These are phyloP conservation scores for Sanderia malayensis DNA, from an alignment of 30 jellyfish, hydroid and myxozoan genomes.

Conservation along the genomic window DNA sequence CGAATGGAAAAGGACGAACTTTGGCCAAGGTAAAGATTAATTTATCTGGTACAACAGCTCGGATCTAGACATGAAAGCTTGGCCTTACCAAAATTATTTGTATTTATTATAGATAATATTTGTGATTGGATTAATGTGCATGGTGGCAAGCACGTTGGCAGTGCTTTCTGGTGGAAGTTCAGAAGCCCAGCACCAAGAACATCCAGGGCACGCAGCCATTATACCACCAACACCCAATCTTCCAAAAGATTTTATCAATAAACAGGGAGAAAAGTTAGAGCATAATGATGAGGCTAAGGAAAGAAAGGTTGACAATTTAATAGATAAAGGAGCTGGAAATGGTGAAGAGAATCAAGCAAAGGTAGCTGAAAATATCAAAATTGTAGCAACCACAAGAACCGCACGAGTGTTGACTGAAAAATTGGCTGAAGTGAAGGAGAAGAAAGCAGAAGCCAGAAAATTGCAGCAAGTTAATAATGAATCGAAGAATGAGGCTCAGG, in stretches of 20 bases:
- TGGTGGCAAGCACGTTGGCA: constrained; percentile 80
- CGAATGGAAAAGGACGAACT: constrained; percentile 5
- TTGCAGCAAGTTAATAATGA: not conserved
- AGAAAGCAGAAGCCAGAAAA: not conserved
- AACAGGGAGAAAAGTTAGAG: not conserved
- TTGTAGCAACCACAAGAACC: not conserved
- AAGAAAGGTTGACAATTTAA: not conserved
- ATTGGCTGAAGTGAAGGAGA: not conserved
- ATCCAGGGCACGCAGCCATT: constrained; percentile 41
- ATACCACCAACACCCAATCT: not conserved
- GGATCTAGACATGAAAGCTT: no score
- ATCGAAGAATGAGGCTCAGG: not conserved
- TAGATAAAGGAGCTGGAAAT: not conserved
- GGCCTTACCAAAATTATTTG: no score
- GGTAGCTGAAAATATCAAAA: not conserved
- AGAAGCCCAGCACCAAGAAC: constrained; percentile 39
- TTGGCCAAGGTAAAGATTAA: no score
- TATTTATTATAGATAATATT: constrained; percentile 49
- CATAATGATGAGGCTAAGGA: not conserved
- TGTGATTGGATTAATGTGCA: constrained; percentile 47
- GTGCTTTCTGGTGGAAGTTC: constrained; percentile 66
- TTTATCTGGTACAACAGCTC: no score
- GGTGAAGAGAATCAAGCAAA: not conserved
- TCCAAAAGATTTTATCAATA: not conserved
- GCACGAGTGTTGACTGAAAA: not conserved